Base-by-base conservation (phyloP, 2,888 invertebrate genomes). In the Oxystoma pomonae region DNA sequence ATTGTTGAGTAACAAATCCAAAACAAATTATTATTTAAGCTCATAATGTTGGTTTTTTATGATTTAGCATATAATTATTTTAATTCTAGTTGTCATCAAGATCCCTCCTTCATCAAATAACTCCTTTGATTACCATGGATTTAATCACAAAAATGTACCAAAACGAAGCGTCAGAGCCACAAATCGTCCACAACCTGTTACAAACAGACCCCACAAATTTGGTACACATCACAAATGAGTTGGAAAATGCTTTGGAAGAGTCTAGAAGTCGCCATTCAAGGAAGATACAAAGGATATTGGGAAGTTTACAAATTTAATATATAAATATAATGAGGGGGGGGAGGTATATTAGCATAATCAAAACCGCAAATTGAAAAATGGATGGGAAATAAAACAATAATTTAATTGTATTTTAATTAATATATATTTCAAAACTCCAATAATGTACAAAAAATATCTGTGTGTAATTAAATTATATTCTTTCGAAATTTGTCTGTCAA, bases 361-460 rank as follows among this genome's bases (percentile, higher is more conserved):
- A n/a, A n/a, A n/a, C n/a, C n/a, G n/a, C n/a, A n/a, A n/a, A n/a
- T n/a, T n/a, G n/a, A n/a, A n/a, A n/a, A n/a, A n/a, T n/a, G n/a
- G n/a, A n/a, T n/a, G n/a, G n/a, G n/a, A n/a, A n/a, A n/a, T n/a
- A n/a, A n/a, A n/a, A n/a, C n/a, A n/a, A n/a, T n/a, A n/a, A n/a
- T n/a, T n/a, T n/a, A n/a, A n/a, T n/a, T n/a, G n/a, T 79, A n/a
- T n/a, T n/a, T n/a, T n/a, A n/a, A n/a, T n/a, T n/a, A n/a, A 79
- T 77, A 86, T 87, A 86, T 86, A 86, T 86, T 86, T 86, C 84
- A 86, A 86, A 86, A 86, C 85, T 86, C 81, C 81, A 82, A 86
- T 86, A 87, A 86, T 87, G 87, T 87, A 87, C 87, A 87, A 87
- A 87, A 87, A 86, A 87, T 87, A 86, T 86, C 85, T 86, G 86